Evolutionary conservation across 2,888 invertebrate genomes (phyloP).

Genomic region (Drosophila koepferae): DNA sequence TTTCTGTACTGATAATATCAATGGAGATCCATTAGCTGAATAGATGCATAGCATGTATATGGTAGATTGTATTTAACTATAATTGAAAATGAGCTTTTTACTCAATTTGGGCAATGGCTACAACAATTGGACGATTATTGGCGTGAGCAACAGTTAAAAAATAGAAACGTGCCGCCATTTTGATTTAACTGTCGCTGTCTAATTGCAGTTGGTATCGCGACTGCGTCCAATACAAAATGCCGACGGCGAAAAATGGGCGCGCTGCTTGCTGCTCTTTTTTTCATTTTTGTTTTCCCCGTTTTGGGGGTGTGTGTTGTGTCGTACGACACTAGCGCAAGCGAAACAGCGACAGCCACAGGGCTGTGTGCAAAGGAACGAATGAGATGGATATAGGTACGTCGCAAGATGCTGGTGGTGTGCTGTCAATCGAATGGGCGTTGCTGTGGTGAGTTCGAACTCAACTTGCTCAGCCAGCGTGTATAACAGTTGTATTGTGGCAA

Average conservation of each 20-base stretch:
- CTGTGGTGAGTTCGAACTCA: slow-evolving; percentile 47
- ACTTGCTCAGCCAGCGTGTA: slow-evolving; percentile 33
- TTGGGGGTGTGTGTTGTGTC: slow-evolving; percentile 55
- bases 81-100: too few species aligned
- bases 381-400: slow-evolving; percentile 17
- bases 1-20: neutral
- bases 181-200: slow-evolving; percentile 49
- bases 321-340: slow-evolving; percentile 4
- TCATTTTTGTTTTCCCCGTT: neutral
- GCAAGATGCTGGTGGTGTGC: slow-evolving; percentile 32
- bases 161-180: slow-evolving; percentile 52
- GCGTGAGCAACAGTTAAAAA: slow-evolving; percentile 17
- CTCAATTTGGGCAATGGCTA: neutral
- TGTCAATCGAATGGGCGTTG: slow-evolving; percentile 37
- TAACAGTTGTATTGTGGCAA: slow-evolving; percentile 40
- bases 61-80: too few species aligned
- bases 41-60: too few species aligned
- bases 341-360: slow-evolving; percentile 7
- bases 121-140: slow-evolving; percentile 17
- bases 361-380: slow-evolving; percentile 25
- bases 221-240: slow-evolving; percentile 68
- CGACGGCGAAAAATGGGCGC: slow-evolving; percentile 73
- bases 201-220: slow-evolving; percentile 48
- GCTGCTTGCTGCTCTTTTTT: slow-evolving; percentile 17
- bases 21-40: neutral